Percentiles rank a stretch among this genome's conserved stretches.
phyloP scores from a whole-genome alignment of 2,888 invertebrate genomes.

The Drosophila seclusa region DNA sequence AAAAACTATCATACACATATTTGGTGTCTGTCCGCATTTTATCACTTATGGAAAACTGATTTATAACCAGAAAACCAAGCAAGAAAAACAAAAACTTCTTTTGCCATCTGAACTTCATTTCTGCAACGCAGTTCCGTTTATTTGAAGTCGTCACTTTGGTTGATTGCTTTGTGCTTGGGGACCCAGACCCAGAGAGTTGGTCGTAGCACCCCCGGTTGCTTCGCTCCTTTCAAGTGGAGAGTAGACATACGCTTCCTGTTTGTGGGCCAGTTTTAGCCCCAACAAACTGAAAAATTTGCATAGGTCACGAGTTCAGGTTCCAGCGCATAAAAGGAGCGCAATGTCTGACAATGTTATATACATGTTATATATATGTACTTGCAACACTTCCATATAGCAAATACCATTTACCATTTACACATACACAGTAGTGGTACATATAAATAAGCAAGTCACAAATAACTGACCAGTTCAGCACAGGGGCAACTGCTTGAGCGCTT shows the following conservation, averaged over 20 bases:
- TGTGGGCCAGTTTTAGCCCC: conserved; percentile 67
- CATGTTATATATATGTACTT: conserved; percentile 30
- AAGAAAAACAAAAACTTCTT: conserved; percentile 1
- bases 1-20: neutral
- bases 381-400: conserved; percentile 12
- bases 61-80: neutral
- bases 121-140: conserved; percentile 3
- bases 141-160: conserved; percentile 43
- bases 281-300: conserved; percentile 72
- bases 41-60: conserved; percentile 3
- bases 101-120: conserved; percentile 4
- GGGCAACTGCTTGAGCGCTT: conserved; percentile 21
- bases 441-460: conserved; percentile 73
- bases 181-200: conserved; percentile 74
- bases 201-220: neutral
- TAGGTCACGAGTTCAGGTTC: conserved; percentile 83
- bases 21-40: neutral
- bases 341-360: conserved; percentile 66
- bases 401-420: conserved; percentile 6
- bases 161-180: conserved; percentile 64
- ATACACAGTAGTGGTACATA: conserved; percentile 20
- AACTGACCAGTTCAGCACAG: conserved; percentile 53
- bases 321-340: conserved; percentile 62
- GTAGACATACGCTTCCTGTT: conserved; percentile 67
- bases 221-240: conserved; percentile 3